These are phyloP conservation scores for Lanius collurio DNA, from an alignment of 2,113 vertebrate genomes.

Conservation along the genomic window DNA sequence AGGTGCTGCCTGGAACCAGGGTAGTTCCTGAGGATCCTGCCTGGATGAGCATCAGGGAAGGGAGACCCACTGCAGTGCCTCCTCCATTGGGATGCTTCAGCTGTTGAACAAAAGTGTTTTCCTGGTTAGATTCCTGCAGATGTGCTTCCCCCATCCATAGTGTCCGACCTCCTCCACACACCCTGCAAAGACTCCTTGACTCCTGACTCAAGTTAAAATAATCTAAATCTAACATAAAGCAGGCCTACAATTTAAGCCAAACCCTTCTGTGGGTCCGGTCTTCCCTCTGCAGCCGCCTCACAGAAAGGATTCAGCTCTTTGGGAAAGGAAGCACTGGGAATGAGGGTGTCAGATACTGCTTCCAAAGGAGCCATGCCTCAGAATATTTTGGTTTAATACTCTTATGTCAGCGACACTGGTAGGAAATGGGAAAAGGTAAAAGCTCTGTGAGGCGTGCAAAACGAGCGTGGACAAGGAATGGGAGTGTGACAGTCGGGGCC, in stretches of 20 bases:
- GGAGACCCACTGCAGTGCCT: rapidly evolving
- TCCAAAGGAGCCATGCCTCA: background rate
- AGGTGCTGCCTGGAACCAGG: background rate
- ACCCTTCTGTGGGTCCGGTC: background rate
- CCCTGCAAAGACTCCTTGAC: background rate
- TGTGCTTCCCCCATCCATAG: background rate
- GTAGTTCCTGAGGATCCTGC: rapidly evolving
- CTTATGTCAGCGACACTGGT: background rate
- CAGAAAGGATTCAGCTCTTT: background rate
- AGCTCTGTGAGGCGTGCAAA: background rate
- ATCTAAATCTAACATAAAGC: background rate
- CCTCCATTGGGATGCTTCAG: rapidly evolving
- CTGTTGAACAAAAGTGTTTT: background rate
- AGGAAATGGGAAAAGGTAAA: background rate
- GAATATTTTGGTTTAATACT: background rate
- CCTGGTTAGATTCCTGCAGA: background rate
- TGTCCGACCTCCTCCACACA: background rate
- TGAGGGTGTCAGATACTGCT: background rate
- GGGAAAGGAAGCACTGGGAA: background rate
- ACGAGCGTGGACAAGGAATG: background rate
- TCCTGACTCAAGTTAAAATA: background rate
- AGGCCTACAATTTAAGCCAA: background rate
- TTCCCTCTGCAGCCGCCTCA: background rate
- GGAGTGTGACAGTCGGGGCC: background rate
- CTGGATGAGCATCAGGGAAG: background rate